Evolutionary conservation across 2,888 invertebrate genomes (phyloP).

Genomic region (Eumerus sabulonum): DNA sequence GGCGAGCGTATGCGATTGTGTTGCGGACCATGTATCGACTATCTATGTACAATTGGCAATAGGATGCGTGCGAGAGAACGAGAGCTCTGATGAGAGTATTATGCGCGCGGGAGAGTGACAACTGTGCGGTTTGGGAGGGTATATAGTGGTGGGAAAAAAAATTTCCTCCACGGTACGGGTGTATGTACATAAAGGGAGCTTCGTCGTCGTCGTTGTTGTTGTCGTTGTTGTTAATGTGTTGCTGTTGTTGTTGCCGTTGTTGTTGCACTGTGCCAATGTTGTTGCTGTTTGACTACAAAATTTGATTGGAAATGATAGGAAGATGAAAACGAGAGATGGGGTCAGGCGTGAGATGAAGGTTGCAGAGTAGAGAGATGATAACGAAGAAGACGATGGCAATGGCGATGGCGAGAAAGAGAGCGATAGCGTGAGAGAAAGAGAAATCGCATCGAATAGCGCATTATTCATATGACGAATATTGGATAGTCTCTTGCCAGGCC

Average conservation of each 20-base stretch:
- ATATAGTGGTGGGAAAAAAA: slow-evolving; percentile 57
- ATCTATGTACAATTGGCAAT: slow-evolving; percentile 33
- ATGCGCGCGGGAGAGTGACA: slow-evolving; percentile 34
- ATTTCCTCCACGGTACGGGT: slow-evolving; percentile 9
- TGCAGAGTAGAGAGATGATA: slow-evolving; percentile 17
- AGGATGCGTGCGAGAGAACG: slow-evolving; percentile 15
- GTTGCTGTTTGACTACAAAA: slow-evolving; percentile 53
- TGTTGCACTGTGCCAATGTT: slow-evolving; percentile 54
- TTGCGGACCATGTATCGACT: no score
- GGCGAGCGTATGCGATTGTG: neutral
- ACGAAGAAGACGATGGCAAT: neutral
- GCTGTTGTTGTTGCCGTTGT: no score
- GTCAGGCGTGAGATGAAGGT: slow-evolving; percentile 13
- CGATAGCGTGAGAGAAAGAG: slow-evolving; percentile 36
- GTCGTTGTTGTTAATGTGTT: no score
- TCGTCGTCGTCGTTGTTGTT: no score
- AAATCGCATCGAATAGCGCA: slow-evolving; percentile 68
- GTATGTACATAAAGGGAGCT: slow-evolving; percentile 45
- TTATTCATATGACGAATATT: slow-evolving; percentile 69
- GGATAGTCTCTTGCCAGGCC: slow-evolving; percentile 76
- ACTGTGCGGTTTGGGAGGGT: slow-evolving; percentile 4
- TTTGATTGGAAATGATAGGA: slow-evolving; percentile 43
- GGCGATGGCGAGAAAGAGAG: no score
- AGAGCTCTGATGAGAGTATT: slow-evolving; percentile 4
- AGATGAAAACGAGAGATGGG: no score